Conservation (phyloP, 2,113 vertebrate species). For the Ceratotherium simum region DNA sequence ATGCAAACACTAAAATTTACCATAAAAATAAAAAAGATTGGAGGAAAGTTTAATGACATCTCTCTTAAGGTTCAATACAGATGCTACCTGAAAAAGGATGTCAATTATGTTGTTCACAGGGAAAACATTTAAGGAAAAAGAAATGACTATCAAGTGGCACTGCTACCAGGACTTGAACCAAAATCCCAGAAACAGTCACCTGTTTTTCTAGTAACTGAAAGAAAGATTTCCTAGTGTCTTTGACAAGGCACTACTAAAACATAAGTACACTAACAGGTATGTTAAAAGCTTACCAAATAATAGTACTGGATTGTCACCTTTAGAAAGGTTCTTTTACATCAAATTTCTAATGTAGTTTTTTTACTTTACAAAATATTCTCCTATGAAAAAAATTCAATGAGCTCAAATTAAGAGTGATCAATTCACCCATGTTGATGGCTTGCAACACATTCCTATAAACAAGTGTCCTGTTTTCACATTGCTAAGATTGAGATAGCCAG, state of each 20-base stretch:
- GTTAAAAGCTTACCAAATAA: background rate
- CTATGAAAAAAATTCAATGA: background rate
- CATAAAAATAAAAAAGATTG: background rate
- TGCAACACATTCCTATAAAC: background rate
- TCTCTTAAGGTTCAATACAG: background rate
- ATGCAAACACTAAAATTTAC: background rate
- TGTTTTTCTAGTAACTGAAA: background rate
- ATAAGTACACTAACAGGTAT: background rate
- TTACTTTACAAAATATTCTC: slow-evolving; percentile 6
- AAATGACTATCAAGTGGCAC: background rate
- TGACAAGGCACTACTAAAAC: background rate
- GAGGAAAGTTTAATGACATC: background rate
- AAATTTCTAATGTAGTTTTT: background rate
- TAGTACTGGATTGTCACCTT: background rate
- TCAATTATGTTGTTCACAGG: background rate
- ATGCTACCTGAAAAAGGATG: background rate
- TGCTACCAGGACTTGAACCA: background rate
- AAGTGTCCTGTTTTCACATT: background rate
- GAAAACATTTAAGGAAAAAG: background rate
- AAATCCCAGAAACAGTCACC: background rate
- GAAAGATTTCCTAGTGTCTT: background rate
- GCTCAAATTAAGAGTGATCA: background rate
- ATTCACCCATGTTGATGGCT: background rate
- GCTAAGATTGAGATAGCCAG: background rate
- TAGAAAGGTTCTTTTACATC: background rate